Conservation (phyloP, 2,888 invertebrate genomes). For the Dicranocentrus wangi region DNA sequence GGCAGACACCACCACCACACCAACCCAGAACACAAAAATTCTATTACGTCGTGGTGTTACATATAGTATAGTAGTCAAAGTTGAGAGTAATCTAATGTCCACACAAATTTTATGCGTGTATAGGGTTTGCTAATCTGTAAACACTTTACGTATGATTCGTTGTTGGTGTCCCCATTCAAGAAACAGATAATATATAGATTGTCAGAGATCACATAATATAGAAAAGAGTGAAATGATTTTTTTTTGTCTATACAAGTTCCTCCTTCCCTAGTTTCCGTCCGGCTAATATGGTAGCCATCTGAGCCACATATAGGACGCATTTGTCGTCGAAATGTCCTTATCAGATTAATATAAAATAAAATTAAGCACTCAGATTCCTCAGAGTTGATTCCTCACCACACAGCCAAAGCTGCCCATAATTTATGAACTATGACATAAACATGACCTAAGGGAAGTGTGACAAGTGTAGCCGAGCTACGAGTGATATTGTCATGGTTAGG, state of each 20-base stretch:
- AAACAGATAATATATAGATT: background rate
- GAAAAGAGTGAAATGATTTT: background rate
- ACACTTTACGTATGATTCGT: background rate
- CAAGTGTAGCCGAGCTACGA: no score
- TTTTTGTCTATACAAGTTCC: no score
- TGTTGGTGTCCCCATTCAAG: background rate
- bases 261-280: background rate
- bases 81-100: background rate
- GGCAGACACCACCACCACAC: background rate
- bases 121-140: no score
- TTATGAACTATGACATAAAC: constrained; percentile 3
- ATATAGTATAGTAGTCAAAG: background rate
- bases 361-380: no score
- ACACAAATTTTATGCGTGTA: background rate
- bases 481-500: no score
- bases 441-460: background rate
- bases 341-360: no score
- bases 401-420: background rate
- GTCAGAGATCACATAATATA: background rate
- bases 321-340: no score
- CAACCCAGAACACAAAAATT: background rate
- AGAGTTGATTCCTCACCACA: no score
- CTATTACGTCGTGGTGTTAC: background rate
- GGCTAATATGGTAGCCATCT: background rate
- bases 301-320: no score